A percentile compares a stretch with the other conserved stretches of the same genome.
phyloP scores from a whole-genome alignment of 2,113 vertebrate genomes.

The Galemys pyrenaicus region DNA sequence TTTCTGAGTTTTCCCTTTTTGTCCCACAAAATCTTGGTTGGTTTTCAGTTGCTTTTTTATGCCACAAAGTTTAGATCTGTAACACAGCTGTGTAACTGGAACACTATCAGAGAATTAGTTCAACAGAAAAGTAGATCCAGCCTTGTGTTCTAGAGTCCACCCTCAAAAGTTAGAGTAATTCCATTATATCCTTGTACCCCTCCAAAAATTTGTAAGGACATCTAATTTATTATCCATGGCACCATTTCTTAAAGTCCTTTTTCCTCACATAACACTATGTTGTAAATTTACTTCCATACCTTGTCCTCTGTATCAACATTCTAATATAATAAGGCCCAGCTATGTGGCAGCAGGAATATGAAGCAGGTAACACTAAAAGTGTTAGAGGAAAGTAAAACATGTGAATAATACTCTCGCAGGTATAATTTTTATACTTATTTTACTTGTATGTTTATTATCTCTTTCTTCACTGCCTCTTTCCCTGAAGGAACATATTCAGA shows the following conservation, averaged over 20 bases:
- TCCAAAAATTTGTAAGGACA: not conserved
- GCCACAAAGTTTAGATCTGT: not conserved
- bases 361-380: not conserved
- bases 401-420: not conserved
- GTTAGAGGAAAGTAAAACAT: not conserved
- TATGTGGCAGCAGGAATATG: not conserved
- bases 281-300: not conserved
- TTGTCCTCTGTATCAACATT: not conserved
- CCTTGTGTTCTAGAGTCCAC: not conserved
- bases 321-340: not conserved
- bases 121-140: not conserved
- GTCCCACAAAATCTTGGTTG: not conserved
- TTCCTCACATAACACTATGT: not conserved
- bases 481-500: not conserved
- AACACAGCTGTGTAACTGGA: not conserved
- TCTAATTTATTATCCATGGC: not conserved
- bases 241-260: not conserved
- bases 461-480: not conserved
- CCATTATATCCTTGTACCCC: not conserved
- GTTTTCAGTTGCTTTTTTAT: not conserved
- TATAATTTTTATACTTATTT: not conserved
- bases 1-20: no score
- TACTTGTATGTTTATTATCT: not conserved
- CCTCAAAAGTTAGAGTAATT: not conserved
- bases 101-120: not conserved